phyloP scores from a whole-genome alignment of 2,113 vertebrate species.

The Grammomys dolichurus region DNA sequence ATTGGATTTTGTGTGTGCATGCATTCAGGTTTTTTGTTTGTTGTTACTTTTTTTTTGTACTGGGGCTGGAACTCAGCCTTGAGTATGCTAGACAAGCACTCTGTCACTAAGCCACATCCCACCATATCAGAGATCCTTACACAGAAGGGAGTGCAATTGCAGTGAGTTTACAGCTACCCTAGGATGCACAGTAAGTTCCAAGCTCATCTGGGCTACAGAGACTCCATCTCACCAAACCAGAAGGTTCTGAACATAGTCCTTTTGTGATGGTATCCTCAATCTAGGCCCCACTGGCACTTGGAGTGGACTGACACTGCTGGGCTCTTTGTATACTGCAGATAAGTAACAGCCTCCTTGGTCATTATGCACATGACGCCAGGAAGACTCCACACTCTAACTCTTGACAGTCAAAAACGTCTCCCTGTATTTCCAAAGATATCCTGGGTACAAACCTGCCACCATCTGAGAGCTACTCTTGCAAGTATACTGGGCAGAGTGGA shows the following conservation, averaged over 20 bases:
- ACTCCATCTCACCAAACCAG: background rate
- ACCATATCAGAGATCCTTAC: background rate
- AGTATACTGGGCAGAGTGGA: background rate
- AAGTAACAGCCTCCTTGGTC: background rate
- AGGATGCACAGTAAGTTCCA: background rate
- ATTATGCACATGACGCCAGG: background rate
- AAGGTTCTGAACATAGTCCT: constrained; percentile 7
- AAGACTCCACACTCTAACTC: fast-evolving
- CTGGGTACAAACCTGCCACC: background rate
- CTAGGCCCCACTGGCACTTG: background rate
- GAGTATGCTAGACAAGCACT: background rate
- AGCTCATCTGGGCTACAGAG: background rate
- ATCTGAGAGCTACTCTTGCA: background rate
- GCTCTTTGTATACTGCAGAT: background rate
- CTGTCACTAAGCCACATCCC: background rate
- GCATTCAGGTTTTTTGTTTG: background rate
- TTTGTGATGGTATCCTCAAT: background rate
- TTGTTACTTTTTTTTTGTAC: background rate
- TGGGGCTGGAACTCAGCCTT: background rate
- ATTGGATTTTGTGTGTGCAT: background rate
- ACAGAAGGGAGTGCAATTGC: background rate
- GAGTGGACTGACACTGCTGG: background rate
- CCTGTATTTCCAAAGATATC: background rate
- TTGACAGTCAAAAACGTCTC: background rate
- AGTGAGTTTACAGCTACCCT: background rate